Conservation (phyloP, 2,888 invertebrate species). For the Gortyna flavago region DNA sequence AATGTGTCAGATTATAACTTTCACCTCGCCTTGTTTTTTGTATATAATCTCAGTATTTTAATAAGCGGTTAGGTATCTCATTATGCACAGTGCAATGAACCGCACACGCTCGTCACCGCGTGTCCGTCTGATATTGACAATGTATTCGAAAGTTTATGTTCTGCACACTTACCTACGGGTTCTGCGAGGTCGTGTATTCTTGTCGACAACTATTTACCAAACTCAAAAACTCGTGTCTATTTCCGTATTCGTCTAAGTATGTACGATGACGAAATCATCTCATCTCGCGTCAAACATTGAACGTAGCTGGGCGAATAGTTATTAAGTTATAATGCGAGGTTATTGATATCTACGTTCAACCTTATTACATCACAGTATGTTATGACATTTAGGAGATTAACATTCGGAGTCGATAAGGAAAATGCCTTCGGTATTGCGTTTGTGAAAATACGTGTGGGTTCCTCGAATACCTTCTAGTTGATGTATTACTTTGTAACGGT, state of each 20-base stretch:
- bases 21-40: constrained; percentile 72
- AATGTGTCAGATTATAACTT: constrained; percentile 77
- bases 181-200: constrained; percentile 78
- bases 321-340: constrained; percentile 35
- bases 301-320: constrained; percentile 17
- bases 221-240: constrained; percentile 56
- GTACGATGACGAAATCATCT: constrained; percentile 53
- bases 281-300: constrained; percentile 42
- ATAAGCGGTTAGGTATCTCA: constrained; percentile 52
- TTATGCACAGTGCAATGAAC: constrained; percentile 70
- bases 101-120: constrained; percentile 66
- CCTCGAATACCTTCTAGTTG: constrained; percentile 28
- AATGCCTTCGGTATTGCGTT: constrained; percentile 45
- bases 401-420: constrained; percentile 56
- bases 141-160: constrained; percentile 86
- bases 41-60: constrained; percentile 62
- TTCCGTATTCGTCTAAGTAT: constrained; percentile 63
- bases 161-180: constrained; percentile 77
- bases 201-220: constrained; percentile 62
- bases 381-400: constrained; percentile 50
- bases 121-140: constrained; percentile 79
- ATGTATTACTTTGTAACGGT: constrained; percentile 29
- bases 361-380: constrained; percentile 42
- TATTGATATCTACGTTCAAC: constrained; percentile 24
- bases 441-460: constrained; percentile 36